A percentile compares a stretch with the other conserved stretches of the same genome.
Conservation (phyloP, 2,797 vertebrate genomes). For the Cygnus olor region DNA sequence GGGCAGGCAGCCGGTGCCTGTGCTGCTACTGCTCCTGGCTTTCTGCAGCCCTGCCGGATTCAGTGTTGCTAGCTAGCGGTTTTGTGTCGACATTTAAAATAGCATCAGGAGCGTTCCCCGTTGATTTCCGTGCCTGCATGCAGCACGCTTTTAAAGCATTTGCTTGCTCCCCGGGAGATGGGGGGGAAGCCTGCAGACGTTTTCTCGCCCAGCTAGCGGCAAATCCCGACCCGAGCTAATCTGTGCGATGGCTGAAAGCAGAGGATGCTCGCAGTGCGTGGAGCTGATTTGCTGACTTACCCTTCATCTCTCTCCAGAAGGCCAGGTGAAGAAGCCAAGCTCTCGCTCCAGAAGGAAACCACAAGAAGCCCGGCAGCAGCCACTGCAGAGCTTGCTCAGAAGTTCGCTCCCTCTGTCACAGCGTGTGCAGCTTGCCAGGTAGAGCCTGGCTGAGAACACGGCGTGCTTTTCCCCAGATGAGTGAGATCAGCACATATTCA, state of each 20-base stretch:
- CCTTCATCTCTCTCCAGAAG: constrained; percentile 61
- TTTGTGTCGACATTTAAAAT: constrained; percentile 48
- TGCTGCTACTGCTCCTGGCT: not conserved
- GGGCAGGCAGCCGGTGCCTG: not conserved
- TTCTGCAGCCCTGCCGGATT: not conserved
- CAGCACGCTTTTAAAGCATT: not conserved
- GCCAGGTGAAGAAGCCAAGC: constrained; percentile 44
- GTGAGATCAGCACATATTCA: constrained; percentile 72
- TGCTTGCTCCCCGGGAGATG: not conserved
- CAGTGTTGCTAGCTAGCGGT: constrained; percentile 3
- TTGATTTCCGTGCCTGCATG: not conserved
- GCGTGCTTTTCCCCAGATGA: constrained; percentile 62
- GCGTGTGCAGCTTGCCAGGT: constrained; percentile 61
- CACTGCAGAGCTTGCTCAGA: constrained; percentile 50
- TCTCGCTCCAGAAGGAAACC: not conserved
- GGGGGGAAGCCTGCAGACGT: not conserved
- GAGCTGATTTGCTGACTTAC: constrained; percentile 65
- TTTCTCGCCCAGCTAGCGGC: not conserved
- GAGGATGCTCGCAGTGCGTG: not conserved
- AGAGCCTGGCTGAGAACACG: constrained; percentile 48
- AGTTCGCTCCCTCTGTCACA: constrained; percentile 46
- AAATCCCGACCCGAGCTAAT: constrained; percentile 15
- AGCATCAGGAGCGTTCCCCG: constrained; percentile 33
- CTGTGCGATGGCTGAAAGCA: constrained; percentile 34
- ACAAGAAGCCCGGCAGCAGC: not conserved